These are phyloP conservation scores for Eptatretus burgeri DNA, from an alignment of 2,113 vertebrate species.

Conservation along the genomic window DNA sequence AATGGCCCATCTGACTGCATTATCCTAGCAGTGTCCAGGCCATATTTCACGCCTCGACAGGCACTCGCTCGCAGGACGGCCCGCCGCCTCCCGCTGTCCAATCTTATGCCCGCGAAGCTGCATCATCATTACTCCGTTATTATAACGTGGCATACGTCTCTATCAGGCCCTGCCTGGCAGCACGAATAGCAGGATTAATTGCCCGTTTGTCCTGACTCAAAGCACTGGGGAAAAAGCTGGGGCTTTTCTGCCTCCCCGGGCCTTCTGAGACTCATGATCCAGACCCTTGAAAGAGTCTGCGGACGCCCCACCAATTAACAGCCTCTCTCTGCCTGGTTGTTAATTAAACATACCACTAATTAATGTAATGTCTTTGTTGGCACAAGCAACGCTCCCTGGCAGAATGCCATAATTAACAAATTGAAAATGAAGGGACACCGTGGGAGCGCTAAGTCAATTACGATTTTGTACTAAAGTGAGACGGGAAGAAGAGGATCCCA, in stretches of 20 bases:
- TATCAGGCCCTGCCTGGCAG: slow-evolving; percentile 4
- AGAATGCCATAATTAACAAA: slow-evolving; percentile 6
- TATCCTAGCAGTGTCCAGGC: slow-evolving; percentile 1
- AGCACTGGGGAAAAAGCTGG: background rate
- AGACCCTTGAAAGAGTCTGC: too few species aligned
- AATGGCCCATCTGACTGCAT: background rate
- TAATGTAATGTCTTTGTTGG: slow-evolving; percentile 7
- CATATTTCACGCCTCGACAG: slow-evolving; percentile 6
- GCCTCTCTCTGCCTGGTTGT: background rate
- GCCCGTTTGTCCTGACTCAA: slow-evolving; percentile 3
- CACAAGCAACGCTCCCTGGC: slow-evolving; percentile 3
- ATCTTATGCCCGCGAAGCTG: slow-evolving; percentile 3
- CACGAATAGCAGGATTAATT: slow-evolving; percentile 4
- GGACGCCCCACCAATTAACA: too few species aligned
- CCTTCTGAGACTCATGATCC: too few species aligned
- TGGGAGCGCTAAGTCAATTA: slow-evolving; percentile 6
- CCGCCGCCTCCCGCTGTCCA: slow-evolving; percentile 5
- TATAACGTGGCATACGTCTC: slow-evolving; percentile 6
- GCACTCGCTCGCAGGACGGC: background rate
- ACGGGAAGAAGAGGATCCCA: too few species aligned
- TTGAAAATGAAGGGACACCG: background rate
- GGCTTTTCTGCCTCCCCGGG: too few species aligned
- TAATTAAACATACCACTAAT: slow-evolving; percentile 4
- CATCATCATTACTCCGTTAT: slow-evolving; percentile 6
- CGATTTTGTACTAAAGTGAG: too few species aligned